These are phyloP conservation scores for Oligia latruncula DNA, from an alignment of 2,888 invertebrate species.

Conservation along the genomic window DNA sequence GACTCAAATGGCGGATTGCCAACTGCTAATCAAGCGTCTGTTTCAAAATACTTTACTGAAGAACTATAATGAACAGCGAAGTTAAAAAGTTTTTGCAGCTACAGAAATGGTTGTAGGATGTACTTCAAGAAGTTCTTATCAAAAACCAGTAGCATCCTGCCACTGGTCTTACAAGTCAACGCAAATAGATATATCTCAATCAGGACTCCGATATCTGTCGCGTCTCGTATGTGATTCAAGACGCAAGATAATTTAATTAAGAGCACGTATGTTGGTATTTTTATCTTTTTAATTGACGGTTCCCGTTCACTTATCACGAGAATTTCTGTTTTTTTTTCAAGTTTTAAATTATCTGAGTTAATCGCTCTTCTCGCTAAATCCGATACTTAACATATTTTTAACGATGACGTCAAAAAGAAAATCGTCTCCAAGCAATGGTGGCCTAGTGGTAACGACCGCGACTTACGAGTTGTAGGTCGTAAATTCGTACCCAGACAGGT, in stretches of 20 bases:
- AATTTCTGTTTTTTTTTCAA: not conserved
- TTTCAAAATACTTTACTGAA: not conserved
- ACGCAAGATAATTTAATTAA: slow-evolving; percentile 48
- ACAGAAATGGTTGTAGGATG: not conserved
- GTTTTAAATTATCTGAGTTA: not conserved
- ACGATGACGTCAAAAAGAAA: not conserved
- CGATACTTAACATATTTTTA: not conserved
- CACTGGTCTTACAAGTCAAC: slow-evolving; percentile 42
- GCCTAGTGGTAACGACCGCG: too few relatives aligned
- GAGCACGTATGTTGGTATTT: slow-evolving; percentile 10
- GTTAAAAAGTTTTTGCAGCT: not conserved
- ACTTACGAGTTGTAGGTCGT: too few relatives aligned
- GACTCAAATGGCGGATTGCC: too few relatives aligned
- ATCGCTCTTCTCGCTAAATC: not conserved
- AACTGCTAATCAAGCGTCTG: too few relatives aligned
- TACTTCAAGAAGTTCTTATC: slow-evolving; percentile 33
- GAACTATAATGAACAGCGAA: too few relatives aligned
- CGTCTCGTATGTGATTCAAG: slow-evolving; percentile 35
- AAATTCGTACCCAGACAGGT: too few relatives aligned
- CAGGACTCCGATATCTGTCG: slow-evolving; percentile 31
- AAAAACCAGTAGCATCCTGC: slow-evolving; percentile 47
- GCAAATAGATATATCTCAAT: slow-evolving; percentile 52
- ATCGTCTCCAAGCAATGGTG: too few relatives aligned
- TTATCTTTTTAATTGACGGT: slow-evolving; percentile 18
- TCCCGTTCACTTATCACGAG: not conserved